These are phyloP conservation scores for Listrodromus nycthemerus DNA, from an alignment of 2,888 invertebrate species.

Conservation along the genomic window DNA sequence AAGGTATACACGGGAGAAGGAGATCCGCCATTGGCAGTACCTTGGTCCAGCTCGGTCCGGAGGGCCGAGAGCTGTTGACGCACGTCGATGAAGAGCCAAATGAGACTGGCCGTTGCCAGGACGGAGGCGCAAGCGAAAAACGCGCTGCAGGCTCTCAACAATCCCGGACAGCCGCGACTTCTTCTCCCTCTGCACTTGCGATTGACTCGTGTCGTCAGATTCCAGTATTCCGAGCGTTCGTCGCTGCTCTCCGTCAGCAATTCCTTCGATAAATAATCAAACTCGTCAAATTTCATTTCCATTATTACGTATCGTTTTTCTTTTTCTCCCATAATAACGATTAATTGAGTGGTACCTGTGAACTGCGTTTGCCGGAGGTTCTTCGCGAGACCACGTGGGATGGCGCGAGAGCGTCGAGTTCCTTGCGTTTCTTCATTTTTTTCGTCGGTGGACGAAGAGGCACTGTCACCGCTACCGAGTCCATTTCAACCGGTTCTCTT, in stretches of 20 bases:
- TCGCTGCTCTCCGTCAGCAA: conserved; percentile 88
- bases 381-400: conserved; percentile 84
- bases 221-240: conserved; percentile 86
- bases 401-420: conserved; percentile 90
- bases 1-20: conserved; percentile 5
- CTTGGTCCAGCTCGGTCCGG: conserved; percentile 89
- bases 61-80: conserved; percentile 88
- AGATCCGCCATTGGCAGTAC: conserved; percentile 80
- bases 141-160: conserved; percentile 87
- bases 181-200: conserved; percentile 78
- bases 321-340: not conserved
- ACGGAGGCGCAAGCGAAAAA: conserved; percentile 88
- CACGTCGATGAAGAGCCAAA: conserved; percentile 90
- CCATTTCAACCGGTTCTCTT: conserved; percentile 83
- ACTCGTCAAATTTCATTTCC: not conserved
- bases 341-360: conserved; percentile 74
- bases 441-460: conserved; percentile 87
- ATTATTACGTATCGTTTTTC: not conserved
- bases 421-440: conserved; percentile 92
- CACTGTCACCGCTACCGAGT: conserved; percentile 88
- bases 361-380: conserved; percentile 81
- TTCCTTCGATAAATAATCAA: conserved; percentile 84
- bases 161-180: conserved; percentile 85
- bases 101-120: conserved; percentile 88
- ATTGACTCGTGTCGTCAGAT: conserved; percentile 77